phyloP scores from a whole-genome alignment of 2,888 invertebrate genomes.

The Drosophila kuntzei region DNA sequence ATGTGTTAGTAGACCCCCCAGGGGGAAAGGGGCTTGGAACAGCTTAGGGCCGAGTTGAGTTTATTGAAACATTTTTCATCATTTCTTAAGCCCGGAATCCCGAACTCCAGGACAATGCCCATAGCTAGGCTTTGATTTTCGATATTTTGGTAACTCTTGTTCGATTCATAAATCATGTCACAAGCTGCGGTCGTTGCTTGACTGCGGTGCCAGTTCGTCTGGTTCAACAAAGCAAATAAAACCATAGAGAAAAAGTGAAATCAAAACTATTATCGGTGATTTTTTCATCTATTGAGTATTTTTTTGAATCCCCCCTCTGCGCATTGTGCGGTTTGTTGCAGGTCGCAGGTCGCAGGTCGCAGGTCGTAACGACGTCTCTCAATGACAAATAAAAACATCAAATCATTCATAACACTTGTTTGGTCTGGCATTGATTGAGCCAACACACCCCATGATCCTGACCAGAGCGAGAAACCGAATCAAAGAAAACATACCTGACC shows the following conservation, averaged over 20 bases:
- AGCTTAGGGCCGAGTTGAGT: constrained; percentile 43
- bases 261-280: constrained; percentile 72
- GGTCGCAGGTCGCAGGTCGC: constrained; percentile 51
- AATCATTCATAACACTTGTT: constrained; percentile 82
- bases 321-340: constrained; percentile 76
- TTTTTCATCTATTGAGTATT: constrained; percentile 29
- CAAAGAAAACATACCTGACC: constrained; percentile 30
- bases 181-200: constrained; percentile 55
- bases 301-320: constrained; percentile 18
- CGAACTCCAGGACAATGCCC: constrained; percentile 57
- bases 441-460: constrained; percentile 79
- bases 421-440: constrained; percentile 78
- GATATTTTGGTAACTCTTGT: constrained; percentile 2
- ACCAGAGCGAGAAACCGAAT: constrained; percentile 18
- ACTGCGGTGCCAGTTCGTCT: constrained; percentile 66
- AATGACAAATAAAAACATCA: constrained; percentile 79
- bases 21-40: constrained; percentile 28
- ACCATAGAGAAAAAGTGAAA: constrained; percentile 67
- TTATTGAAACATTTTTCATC: constrained; percentile 79
- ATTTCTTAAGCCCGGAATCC: constrained; percentile 59
- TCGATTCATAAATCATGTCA: constrained; percentile 74
- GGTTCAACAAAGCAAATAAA: constrained; percentile 30
- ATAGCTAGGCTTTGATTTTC: constrained; percentile 34
- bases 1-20: constrained; percentile 49
- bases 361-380: constrained; percentile 37